Evolutionary conservation across 2,797 vertebrate genomes (phyloP), one percentile per base, ranked within the genome.

Genomic region (Pseudomugil gertrudae): DNA sequence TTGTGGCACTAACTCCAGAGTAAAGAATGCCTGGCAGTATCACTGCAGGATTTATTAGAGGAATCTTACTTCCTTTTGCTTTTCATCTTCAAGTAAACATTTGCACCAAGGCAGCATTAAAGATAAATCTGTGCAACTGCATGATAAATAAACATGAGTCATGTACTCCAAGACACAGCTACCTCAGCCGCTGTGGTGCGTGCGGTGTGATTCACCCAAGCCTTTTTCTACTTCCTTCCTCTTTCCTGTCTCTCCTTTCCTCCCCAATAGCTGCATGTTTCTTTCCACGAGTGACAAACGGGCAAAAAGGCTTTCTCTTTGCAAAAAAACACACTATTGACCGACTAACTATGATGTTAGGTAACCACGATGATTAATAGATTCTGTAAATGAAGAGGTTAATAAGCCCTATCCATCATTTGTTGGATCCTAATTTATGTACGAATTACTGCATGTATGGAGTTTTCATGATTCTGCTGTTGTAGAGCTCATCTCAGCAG

Each of bases 61-160:
- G 69, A 73, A 70, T 77, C 86, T 82, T 66, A 77, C 1, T 3
- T 17, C 17, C 19, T 40, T 78, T 40, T 24, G 76, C 36, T 84
- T 83, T 73, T 79, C 66, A 74, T 77, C 80, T 82, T 80, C 83
- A 63, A 76, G 87, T 89, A 84, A 90, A 92, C 87, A 86, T 90
- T 91, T 89, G 84, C 24, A 5, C 83, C 69, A 58, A 72, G 56
- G 81, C 76, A 68, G 65, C 79, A 65, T 89, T 88, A 85, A 78
- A 84, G 74, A 76, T 61, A 89, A 89, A 85, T 83, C 85, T 85
- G 78, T 85, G 63, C 83, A 78, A 81, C 84, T 87, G 84, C 87
- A 90, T 87, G 88, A 89, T 83, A n/a, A n/a, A n/a, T n/a, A 88
- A 92, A 92, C 86, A 89, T 93, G 93, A 94, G 88, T 94, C 93